A percentile compares a stretch with the other conserved stretches of the same genome.
Evolutionary conservation across 2,888 invertebrate species (phyloP).

Genomic region (Invenusta paracnida): DNA sequence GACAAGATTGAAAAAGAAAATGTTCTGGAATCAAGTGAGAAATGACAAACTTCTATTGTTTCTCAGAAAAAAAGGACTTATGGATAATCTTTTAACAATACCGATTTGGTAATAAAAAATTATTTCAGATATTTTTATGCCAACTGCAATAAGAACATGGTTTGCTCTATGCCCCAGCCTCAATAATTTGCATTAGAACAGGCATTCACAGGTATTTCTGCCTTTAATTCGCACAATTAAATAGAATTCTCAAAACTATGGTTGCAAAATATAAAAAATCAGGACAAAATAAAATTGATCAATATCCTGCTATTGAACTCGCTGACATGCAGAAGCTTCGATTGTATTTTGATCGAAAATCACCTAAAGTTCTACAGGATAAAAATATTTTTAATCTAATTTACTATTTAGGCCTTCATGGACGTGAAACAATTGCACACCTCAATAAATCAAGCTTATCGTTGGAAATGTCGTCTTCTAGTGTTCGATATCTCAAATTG

Average conservation of each 20-base stretch:
- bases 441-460: conserved; percentile 19
- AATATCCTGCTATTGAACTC: conserved; percentile 17
- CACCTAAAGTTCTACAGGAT: conserved; percentile 17
- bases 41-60: not conserved
- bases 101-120: conserved; percentile 8
- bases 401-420: conserved; percentile 21
- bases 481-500: conserved; percentile 21
- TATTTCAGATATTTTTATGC: conserved; percentile 10
- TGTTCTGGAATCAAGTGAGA: not conserved
- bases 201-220: conserved; percentile 14
- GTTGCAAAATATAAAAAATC: conserved; percentile 24
- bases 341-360: conserved; percentile 21
- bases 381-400: not conserved
- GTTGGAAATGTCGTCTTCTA: conserved; percentile 2
- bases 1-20: not conserved
- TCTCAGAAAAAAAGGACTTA: conserved; percentile 7
- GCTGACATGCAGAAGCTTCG: conserved; percentile 23
- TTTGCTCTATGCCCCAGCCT: conserved; percentile 10
- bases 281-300: not conserved
- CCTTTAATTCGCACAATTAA: conserved; percentile 11
- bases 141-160: not conserved
- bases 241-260: conserved; percentile 17
- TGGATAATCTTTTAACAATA: conserved; percentile 9
- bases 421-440: conserved; percentile 12
- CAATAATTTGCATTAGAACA: conserved; percentile 17